Evolutionary conservation across 2,888 invertebrate species (phyloP), one percentile per base, ranked within the genome.

Genomic region (Drosophila meridionalis): DNA sequence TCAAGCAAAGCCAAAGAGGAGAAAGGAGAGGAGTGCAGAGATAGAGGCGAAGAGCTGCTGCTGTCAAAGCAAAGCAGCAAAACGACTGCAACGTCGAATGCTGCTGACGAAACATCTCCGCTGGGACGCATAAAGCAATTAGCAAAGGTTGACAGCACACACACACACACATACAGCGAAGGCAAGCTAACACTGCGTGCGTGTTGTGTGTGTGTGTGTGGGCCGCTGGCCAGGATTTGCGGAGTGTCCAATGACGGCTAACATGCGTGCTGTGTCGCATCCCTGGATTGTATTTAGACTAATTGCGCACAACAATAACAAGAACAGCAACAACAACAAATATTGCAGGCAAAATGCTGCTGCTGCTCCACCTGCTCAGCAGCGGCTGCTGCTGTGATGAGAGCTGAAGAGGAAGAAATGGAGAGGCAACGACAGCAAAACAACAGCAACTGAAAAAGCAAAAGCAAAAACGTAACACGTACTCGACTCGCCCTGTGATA

Each of bases 401-500:
- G 61, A 88, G 67, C 65, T 88, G 74, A 86, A 72, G 80, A 68
- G 83, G 40, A 36, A 14, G 50, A 30, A 42, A 85, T 80, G 60
- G 53, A 66, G 45, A 60, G 66, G 63, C 75, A 80, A 64, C 59
- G 50, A 69, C 42, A 80, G 68, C 58, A 53, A 68, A 36, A 36
- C 36, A 26, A 26, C 38, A 32, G 52, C 61, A 52, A 60, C n/a
- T 75, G 63, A 53, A 60, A 57, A 42, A 81, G 59, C 64, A 68
- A 73, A 43, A 82, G 60, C 65, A 69, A 73, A 60, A 76, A 53
- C 59, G 47, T 71, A 60, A 62, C 58, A 47, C 83, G 82, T 73
- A 84, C 85, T 83, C 82, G 83, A 91, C 87, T 86, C 83, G 78
- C 89, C 88, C 90, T 90, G 90, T 90, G 90, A 90, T 90, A 90